A percentile compares a stretch with the other conserved stretches of the same genome.
These are phyloP conservation scores for Proctacanthus coquilletti DNA, from an alignment of 1,140 invertebrate genomes.

Conservation along the genomic window DNA sequence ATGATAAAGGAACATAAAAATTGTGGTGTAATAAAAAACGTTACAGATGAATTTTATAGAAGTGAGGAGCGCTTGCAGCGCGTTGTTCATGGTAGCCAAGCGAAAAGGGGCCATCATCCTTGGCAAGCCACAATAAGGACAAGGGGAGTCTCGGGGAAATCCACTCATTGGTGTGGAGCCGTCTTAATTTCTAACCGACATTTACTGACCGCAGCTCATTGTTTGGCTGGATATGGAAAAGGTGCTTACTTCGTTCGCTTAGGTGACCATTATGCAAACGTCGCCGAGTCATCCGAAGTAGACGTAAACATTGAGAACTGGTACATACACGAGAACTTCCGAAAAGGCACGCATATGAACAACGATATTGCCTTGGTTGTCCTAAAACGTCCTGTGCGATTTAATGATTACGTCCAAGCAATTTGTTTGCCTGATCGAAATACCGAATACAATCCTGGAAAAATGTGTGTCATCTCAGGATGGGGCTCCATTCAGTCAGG, in stretches of 20 bases:
- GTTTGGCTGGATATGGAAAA: constrained; percentile 50
- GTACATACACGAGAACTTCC: constrained; percentile 48
- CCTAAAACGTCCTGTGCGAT: constrained; percentile 44
- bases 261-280: constrained; percentile 55
- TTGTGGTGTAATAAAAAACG: constrained; percentile 20
- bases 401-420: constrained; percentile 53
- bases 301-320: constrained; percentile 51
- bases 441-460: constrained; percentile 34
- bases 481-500: constrained; percentile 53
- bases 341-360: constrained; percentile 46
- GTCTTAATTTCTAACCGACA: constrained; percentile 51
- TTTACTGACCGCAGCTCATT: constrained; percentile 67
- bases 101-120: constrained; percentile 49
- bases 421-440: constrained; percentile 50
- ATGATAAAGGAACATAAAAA: constrained; percentile 9
- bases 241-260: constrained; percentile 48
- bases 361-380: constrained; percentile 60
- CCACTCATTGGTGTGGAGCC: constrained; percentile 61
- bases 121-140: constrained; percentile 65
- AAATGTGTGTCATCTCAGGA: constrained; percentile 63
- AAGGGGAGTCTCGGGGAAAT: constrained; percentile 35
- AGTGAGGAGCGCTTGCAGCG: constrained; percentile 32
- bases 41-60: constrained; percentile 16
- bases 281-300: constrained; percentile 45
- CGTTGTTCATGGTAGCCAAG: constrained; percentile 39